Evolutionary conservation across 2,113 vertebrate species (phyloP).

Genomic region (Oriolus oriolus): DNA sequence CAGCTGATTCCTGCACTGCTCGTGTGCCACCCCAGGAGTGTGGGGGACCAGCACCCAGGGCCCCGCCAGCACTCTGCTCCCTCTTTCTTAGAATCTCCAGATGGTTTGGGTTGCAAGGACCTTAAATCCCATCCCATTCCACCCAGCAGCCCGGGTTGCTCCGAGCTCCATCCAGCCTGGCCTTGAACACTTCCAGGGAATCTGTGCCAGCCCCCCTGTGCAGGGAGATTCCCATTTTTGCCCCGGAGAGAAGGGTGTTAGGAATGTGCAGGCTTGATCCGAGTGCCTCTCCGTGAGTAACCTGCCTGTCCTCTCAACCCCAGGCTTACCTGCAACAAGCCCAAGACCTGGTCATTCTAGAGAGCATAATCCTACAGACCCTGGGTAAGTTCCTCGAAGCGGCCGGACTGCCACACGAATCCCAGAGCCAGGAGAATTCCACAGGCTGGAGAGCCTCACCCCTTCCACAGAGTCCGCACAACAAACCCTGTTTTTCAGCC

Average conservation of each 20-base stretch:
- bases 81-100: not conserved
- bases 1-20: not conserved
- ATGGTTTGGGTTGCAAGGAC: not conserved
- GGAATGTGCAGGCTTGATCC: conserved; percentile 51
- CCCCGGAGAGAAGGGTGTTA: conserved; percentile 4
- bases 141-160: not conserved
- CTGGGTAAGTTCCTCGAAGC: conserved; percentile 90
- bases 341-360: conserved; percentile 99
- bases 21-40: not conserved
- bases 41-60: not conserved
- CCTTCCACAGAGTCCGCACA: conserved; percentile 44
- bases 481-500: not conserved
- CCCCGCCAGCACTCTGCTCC: not conserved
- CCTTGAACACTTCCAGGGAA: not conserved
- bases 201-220: not conserved
- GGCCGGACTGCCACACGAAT: conserved; percentile 63
- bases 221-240: not conserved
- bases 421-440: conserved; percentile 34
- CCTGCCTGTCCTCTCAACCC: conserved; percentile 86
- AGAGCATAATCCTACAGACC: conserved; percentile 99
- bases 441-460: conserved; percentile 40
- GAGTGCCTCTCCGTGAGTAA: conserved; percentile 80
- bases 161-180: not conserved
- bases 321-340: conserved; percentile 99
- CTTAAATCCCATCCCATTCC: not conserved